phyloP scores from a whole-genome alignment of 1,140 invertebrate genomes.

The Drosophila rhopaloa region DNA sequence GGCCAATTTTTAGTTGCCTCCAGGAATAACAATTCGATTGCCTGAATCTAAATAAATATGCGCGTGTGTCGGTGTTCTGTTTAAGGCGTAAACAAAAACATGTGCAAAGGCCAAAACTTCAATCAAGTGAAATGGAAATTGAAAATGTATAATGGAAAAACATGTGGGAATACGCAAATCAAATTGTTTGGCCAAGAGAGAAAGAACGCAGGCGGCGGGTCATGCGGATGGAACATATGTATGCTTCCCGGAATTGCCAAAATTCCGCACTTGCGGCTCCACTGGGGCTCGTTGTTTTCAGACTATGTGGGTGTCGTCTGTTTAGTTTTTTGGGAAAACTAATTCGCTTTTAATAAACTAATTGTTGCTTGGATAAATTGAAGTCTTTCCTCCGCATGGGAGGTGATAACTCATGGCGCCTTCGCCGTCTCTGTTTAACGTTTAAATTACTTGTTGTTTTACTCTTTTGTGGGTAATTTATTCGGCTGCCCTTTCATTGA shows the following conservation, averaged over 20 bases:
- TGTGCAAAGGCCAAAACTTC: conserved; percentile 56
- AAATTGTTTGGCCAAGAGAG: conserved; percentile 39
- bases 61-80: conserved; percentile 25
- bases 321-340: conserved; percentile 50
- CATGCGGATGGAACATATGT: conserved; percentile 42
- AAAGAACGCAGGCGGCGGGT: conserved; percentile 37
- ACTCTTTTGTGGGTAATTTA: conserved; percentile 50
- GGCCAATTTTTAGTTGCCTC: conserved; percentile 84
- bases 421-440: conserved; percentile 43
- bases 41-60: conserved; percentile 29
- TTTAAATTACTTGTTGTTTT: conserved; percentile 40
- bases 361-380: conserved; percentile 26
- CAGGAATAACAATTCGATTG: conserved; percentile 30
- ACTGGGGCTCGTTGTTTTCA: conserved; percentile 25
- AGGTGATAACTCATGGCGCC: conserved; percentile 42
- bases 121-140: conserved; percentile 60
- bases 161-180: conserved; percentile 40
- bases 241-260: conserved; percentile 44
- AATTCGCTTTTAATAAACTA: conserved; percentile 48
- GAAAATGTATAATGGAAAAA: conserved; percentile 26
- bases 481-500: conserved; percentile 58
- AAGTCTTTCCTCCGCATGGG: background rate
- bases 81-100: conserved; percentile 57
- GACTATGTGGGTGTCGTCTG: conserved; percentile 59
- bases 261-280: conserved; percentile 42